These are phyloP conservation scores for Laodelphax striatellus DNA, from an alignment of 1,140 invertebrate species.

Conservation along the genomic window DNA sequence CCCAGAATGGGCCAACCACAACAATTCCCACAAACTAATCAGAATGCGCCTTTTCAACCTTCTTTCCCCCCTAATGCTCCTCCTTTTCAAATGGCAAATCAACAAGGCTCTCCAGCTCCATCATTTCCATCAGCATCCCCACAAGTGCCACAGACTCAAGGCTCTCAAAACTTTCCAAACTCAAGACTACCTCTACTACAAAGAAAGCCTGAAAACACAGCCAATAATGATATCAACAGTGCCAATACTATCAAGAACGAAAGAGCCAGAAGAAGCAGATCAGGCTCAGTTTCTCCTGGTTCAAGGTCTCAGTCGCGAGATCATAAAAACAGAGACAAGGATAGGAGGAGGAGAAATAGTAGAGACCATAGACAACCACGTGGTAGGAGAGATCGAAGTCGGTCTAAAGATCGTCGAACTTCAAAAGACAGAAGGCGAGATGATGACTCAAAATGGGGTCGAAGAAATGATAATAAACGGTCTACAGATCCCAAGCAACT, in stretches of 20 bases:
- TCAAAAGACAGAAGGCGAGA: constrained; percentile 21
- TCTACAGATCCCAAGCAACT: too few species aligned
- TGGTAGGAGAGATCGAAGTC: constrained; percentile 26
- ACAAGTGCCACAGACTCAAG: constrained; percentile 2
- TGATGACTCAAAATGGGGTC: constrained; percentile 4
- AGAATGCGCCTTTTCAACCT: too few species aligned
- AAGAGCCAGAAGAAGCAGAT: constrained; percentile 16
- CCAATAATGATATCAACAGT: too few species aligned
- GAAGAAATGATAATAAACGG: too few species aligned
- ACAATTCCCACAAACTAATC: too few species aligned
- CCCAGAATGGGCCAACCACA: too few species aligned
- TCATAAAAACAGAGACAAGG: constrained; percentile 31
- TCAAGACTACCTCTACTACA: not conserved
- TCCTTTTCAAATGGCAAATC: too few species aligned
- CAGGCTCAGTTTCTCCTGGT: constrained; percentile 32
- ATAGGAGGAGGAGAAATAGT: constrained; percentile 25
- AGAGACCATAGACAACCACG: constrained; percentile 36
- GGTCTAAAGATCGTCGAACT: constrained; percentile 27
- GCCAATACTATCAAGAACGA: constrained; percentile 5
- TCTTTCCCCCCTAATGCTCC: too few species aligned
- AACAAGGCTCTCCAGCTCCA: too few species aligned
- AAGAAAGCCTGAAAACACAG: too few species aligned
- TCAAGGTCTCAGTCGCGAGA: constrained; percentile 25
- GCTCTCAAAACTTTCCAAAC: not conserved
- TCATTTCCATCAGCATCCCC: not conserved